Evolutionary conservation across 2,797 vertebrate species (phyloP), one percentile per base, ranked within the genome.

Genomic region (Siniperca obscura): DNA sequence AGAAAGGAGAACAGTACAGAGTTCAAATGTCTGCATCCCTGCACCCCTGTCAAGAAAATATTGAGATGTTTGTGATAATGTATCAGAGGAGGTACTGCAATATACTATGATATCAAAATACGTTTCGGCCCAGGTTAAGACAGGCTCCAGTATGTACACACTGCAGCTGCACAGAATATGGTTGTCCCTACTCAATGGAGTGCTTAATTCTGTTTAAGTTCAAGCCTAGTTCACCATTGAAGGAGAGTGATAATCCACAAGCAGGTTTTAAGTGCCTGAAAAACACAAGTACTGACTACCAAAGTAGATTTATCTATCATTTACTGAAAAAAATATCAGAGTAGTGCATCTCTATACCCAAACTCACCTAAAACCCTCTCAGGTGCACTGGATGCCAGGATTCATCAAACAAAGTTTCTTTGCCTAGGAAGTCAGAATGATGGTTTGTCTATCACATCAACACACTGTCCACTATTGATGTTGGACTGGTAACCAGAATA

Each of bases 1-100:
- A 34, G 46, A 55, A 64, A 60, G 25, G 38, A 60, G 22, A 82
- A 46, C 12, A 68, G 44, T 27, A 38, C 57, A 83, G 34, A 34
- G 50, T 57, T 84, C 52, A 61, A 78, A 61, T 11, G 19, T 67
- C n/a, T 62, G 44, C 57, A 36, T 71, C n/a, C n/a, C n/a, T n/a
- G 74, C 27, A 57, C 13, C 13, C 12, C 25, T 25, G 34, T 53
- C 13, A 40, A 65, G 22, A 61, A 16, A 21, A 60, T 4, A 68
- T 10, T 21, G 25, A n/a, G 44, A 76, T 50, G 36, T 59, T 10
- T 72, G 36, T 59, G 38, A 21, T 36, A 36, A 67, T 73, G n/a
- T 38, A 52, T 30, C 66, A 27, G 12, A 55, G 7, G 50, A 53
- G 53, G 6, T 1, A 42, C 25, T 30, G 27, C 30, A 59, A 36